Conservation (phyloP, 2,113 vertebrate species). For the Aramus guarauna region DNA sequence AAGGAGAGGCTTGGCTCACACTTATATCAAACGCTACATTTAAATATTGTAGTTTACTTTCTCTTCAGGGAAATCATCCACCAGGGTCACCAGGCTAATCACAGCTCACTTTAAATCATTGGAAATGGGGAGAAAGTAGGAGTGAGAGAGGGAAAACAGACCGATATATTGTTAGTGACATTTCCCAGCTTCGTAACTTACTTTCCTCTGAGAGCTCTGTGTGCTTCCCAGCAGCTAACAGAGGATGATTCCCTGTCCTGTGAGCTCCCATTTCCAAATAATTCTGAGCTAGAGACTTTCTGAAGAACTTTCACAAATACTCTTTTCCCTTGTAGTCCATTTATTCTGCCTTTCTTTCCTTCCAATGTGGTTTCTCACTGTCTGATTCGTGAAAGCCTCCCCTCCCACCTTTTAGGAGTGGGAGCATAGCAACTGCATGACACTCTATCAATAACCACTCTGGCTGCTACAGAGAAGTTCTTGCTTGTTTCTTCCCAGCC, state of each 20-base stretch:
- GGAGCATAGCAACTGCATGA: not conserved
- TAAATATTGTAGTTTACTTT: not conserved
- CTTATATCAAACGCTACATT: not conserved
- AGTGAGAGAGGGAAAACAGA: not conserved
- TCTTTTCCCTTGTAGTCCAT: not conserved
- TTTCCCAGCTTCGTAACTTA: not conserved
- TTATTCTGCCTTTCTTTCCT: not conserved
- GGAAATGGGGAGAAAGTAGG: not conserved
- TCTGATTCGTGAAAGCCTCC: not conserved
- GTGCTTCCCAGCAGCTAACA: not conserved
- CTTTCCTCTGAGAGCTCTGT: not conserved
- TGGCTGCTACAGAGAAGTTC: not conserved
- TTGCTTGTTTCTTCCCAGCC: not conserved
- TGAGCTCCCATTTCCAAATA: not conserved
- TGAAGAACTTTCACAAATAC: not conserved
- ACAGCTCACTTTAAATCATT: not conserved
- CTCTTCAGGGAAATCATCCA: conserved; percentile 6
- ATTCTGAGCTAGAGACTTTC: not conserved
- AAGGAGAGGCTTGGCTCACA: not conserved
- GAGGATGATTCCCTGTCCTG: not conserved
- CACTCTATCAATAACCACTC: not conserved
- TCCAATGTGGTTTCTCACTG: not conserved
- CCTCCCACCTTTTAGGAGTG: not conserved
- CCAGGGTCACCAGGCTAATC: not conserved
- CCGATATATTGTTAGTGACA: not conserved